Evolutionary conservation across 2,113 vertebrate genomes (phyloP), one percentile per base, ranked within the genome.

Genomic region (Hemiprocne comata): DNA sequence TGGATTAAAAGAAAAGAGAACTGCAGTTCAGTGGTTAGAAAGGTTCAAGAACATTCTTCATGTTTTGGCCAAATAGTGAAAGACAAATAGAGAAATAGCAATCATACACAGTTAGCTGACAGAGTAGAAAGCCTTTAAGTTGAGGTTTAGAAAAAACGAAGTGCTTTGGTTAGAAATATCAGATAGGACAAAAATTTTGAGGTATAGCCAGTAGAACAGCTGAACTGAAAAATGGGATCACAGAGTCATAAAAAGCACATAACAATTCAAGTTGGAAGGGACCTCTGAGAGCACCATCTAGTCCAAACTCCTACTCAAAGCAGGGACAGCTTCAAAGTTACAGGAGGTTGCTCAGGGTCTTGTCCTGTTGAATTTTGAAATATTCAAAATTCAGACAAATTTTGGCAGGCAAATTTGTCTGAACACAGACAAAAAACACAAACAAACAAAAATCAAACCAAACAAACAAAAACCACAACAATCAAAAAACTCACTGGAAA

Each of bases 201-300:
- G 5, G 21, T 57, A 36, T 8, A 75, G 19, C 24, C 25, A 72
- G 28, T 60, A n/a, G 19, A 65, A 54, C 16, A 72, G n/a, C 44
- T 62, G 36, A 85, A 58, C 34, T 79, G 74, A 75, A 85, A 92
- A 71, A 44, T 5, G 1, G 15, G 13, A 17, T 79, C 12, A 48
- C 7, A 38, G 20, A 60, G 76, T 29, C 33, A 60, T 18, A 42
- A 66, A 74, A 53, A 12, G 20, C 16, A 19, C 9, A 6, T 1
- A 46, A 58, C 23, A 19, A 3, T 42, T 89, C 11, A 13, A 7
- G 14, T 33, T 53, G 24, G 17, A 73, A 73, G 15, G 12, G n/a
- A 38, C 3, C 2, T 60, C 14, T 2, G 4, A 2, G 4, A 2
- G 44, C 2, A 1, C n/a, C 19, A n/a, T 38, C 25, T 84, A 9